Evolutionary conservation across 2,113 vertebrate genomes (phyloP).

Genomic region (Echinops telfairi): DNA sequence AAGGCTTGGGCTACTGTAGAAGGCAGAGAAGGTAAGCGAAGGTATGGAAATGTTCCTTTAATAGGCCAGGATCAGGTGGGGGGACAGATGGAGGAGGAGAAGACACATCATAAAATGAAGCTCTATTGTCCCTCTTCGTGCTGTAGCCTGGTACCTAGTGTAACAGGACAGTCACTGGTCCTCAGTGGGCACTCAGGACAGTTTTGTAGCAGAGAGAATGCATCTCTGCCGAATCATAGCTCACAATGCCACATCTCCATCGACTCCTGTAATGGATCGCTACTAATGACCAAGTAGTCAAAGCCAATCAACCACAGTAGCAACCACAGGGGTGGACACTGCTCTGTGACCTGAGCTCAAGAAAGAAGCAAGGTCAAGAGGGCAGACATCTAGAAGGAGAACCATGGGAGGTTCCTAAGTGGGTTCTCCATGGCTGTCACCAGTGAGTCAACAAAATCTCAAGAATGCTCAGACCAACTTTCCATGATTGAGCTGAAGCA

Average conservation of each 20-base stretch:
- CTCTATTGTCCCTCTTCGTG: fast-evolving
- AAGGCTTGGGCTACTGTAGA: neutral
- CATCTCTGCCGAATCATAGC: neutral
- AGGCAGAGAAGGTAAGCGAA: neutral
- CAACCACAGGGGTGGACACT: neutral
- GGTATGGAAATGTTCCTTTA: neutral
- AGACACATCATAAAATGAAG: neutral
- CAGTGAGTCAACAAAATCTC: neutral
- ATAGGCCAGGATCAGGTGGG: neutral
- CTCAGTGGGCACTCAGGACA: neutral
- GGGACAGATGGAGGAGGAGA: neutral
- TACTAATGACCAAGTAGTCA: neutral
- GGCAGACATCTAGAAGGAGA: neutral
- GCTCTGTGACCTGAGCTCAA: neutral
- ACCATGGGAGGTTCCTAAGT: neutral
- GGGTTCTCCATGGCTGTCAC: neutral
- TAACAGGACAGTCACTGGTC: neutral
- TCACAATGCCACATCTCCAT: neutral
- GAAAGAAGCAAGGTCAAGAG: neutral
- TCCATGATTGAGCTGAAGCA: neutral
- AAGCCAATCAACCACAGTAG: neutral
- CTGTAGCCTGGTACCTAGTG: neutral
- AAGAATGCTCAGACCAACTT: neutral
- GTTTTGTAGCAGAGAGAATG: neutral
- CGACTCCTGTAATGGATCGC: neutral